These are phyloP conservation scores for Rhegmatorhina hoffmannsi DNA, from an alignment of 2,113 vertebrate genomes.

Conservation along the genomic window DNA sequence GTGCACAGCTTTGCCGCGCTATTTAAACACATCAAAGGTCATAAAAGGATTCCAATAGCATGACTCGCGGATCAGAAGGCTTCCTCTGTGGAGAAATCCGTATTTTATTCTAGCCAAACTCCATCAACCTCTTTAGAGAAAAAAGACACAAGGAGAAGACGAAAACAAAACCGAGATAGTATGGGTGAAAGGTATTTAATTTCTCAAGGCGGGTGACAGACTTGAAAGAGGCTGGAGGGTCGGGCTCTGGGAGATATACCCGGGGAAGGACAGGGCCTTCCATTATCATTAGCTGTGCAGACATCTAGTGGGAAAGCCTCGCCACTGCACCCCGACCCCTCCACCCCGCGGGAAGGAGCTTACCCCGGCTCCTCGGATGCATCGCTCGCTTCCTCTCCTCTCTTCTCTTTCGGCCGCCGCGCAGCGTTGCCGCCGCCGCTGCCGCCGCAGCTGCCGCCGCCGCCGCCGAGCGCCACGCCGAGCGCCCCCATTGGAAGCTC, in stretches of 20 bases:
- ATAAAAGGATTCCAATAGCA: slow-evolving; percentile 74
- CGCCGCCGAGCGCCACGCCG: not conserved
- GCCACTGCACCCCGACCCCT: slow-evolving; percentile 70
- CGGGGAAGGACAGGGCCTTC: not conserved
- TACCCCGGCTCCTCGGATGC: not conserved
- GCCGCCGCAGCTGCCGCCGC: not conserved
- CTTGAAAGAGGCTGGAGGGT: not conserved
- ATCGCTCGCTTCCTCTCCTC: not conserved
- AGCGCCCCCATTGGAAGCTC: not conserved
- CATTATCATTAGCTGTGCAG: slow-evolving; percentile 74
- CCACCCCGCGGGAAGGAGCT: not conserved
- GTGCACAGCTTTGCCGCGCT: slow-evolving; percentile 73
- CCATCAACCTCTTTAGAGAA: not conserved
- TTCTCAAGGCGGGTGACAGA: not conserved
- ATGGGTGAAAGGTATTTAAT: not conserved
- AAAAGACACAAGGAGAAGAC: not conserved
- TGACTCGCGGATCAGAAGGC: slow-evolving; percentile 18
- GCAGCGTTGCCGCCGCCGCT: not conserved
- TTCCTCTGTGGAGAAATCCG: slow-evolving; percentile 29
- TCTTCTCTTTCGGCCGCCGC: not conserved
- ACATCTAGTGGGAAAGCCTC: slow-evolving; percentile 80
- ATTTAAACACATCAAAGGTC: slow-evolving; percentile 79
- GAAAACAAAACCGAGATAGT: accelerated
- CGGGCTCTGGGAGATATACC: not conserved
- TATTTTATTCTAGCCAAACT: slow-evolving; percentile 44